Conservation (phyloP, 1,140 invertebrate genomes). For the Bombus haemorrhoidalis region DNA sequence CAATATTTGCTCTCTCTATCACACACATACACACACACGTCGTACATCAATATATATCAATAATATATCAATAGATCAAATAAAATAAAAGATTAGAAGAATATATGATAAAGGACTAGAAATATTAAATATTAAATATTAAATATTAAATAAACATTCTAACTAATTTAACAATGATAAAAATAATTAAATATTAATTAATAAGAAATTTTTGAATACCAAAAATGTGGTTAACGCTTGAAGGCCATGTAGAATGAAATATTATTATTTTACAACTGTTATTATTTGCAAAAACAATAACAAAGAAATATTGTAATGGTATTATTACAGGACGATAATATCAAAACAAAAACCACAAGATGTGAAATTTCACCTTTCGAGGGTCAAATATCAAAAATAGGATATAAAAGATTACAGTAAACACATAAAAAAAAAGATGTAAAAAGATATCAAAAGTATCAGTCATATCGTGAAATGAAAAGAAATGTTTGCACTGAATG, state of each 20-base stretch:
- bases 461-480: neutral
- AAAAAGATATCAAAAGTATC: neutral
- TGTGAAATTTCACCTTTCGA: neutral
- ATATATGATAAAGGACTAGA: neutral
- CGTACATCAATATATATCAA: neutral
- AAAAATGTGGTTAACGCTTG: no score
- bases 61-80: neutral
- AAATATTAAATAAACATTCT: neutral
- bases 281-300: no score
- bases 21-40: no score
- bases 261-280: no score
- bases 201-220: no score
- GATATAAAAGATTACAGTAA: neutral
- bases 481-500: neutral
- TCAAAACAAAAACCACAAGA: neutral
- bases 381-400: neutral
- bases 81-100: neutral
- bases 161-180: neutral
- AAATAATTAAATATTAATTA: neutral
- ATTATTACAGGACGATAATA: neutral
- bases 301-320: neutral
- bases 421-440: no score
- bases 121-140: neutral
- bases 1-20: neutral
- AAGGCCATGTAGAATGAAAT: no score